Base-by-base conservation (phyloP, 2,888 invertebrate species). In the Argyra leucocephala region DNA sequence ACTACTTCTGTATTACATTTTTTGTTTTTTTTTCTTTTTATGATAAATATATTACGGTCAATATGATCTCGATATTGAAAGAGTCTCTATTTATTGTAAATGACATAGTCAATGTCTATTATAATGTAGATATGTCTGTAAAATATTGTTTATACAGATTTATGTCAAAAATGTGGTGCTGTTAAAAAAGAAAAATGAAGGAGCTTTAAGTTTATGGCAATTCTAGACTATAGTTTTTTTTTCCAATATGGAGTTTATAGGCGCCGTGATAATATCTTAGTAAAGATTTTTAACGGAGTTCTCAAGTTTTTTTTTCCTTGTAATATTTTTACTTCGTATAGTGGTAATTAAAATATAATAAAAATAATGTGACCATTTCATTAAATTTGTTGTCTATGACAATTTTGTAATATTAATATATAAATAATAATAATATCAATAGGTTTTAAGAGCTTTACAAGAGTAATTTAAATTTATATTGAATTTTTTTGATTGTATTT, bases 21-120 rank as follows among this genome's bases (percentile, higher is more conserved):
- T 48, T 48, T 31, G 5, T 31, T 3, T 48, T 48, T 48, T 18
- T 37, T 37, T 10, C 37, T 15, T 10, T 9, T 9, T 48, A 48
- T 48, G 48, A 48, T 48, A 48, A 48, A 48, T 48, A 48, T 48
- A 18, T 48, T 48, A 48, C 18, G 48, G 48, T 48, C 48, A 48
- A 48, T 18, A 48, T 48, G 48, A 48, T 48, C 48, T 48, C 18
- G 31, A 31, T 31, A 2, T 31, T 31, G 9, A 31, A 26, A 26
- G 9, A 26, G 26, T 9, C 26, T 31, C 31, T 31, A 31, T 48
- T 48, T 48, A 6, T 48, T 48, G 7, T 15, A 48, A 48, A 48
- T 12, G 48, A 18, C 48, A 18, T n/a, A 48, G 12, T 31, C 12
- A 12, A 15, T 48, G 48, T 48, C 48, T 48, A 48, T n/a, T n/a